These are phyloP conservation scores for Corapipo altera DNA, from an alignment of 2,113 vertebrate species.

Conservation along the genomic window DNA sequence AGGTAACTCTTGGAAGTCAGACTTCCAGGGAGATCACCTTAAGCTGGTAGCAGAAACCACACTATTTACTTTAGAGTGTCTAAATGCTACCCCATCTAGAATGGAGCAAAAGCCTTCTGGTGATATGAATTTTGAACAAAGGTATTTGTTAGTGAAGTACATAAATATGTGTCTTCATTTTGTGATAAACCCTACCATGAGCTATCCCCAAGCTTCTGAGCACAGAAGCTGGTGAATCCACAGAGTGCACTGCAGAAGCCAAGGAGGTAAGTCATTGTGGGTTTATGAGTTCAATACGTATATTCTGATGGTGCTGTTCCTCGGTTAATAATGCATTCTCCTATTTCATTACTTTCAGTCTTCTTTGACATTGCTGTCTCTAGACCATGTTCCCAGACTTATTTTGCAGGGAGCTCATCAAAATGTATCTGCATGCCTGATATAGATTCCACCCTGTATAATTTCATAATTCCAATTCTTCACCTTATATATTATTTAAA, in stretches of 20 bases:
- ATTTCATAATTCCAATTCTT: background rate
- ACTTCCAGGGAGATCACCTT: background rate
- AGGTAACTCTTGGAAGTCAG: background rate
- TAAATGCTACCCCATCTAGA: background rate
- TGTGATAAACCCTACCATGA: background rate
- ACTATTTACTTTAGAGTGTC: background rate
- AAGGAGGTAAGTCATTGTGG: background rate
- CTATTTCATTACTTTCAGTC: background rate
- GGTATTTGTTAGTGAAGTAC: background rate
- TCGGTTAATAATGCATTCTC: background rate
- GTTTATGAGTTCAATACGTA: background rate
- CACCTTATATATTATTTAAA: conserved; percentile 8
- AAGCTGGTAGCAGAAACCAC: background rate
- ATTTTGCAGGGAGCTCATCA: background rate
- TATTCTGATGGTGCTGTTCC: background rate
- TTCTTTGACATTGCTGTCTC: background rate
- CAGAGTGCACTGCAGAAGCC: background rate
- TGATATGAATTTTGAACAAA: background rate
- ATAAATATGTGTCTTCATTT: background rate
- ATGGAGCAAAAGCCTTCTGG: background rate
- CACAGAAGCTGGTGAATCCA: background rate
- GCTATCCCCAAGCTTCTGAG: background rate
- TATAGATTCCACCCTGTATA: background rate
- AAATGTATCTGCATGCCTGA: background rate
- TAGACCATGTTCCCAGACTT: background rate